These are phyloP conservation scores for Myiotriccus ornatus DNA, from an alignment of 2,797 vertebrate species.

Conservation along the genomic window DNA sequence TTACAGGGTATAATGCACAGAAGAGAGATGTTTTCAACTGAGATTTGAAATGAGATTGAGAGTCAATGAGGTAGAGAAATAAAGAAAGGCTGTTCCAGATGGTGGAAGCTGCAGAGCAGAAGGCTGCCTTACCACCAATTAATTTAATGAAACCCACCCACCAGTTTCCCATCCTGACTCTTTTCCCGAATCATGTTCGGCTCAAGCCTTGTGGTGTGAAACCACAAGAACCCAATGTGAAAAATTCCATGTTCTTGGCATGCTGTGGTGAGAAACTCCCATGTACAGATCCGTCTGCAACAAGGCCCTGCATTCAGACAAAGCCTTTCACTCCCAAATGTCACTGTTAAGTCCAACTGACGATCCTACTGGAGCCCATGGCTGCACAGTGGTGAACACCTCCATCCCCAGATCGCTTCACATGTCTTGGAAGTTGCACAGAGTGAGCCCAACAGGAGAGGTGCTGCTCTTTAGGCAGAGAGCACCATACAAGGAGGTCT, in stretches of 20 bases:
- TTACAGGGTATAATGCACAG: slow-evolving; percentile 11
- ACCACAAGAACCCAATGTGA: slow-evolving; percentile 13
- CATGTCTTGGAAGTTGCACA: accelerated
- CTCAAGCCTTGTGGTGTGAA: slow-evolving; percentile 16
- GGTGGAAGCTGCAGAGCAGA: slow-evolving; percentile 36
- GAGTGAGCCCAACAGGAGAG: background rate
- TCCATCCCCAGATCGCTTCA: accelerated
- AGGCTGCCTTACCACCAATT: slow-evolving; percentile 55
- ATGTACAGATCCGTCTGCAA: background rate
- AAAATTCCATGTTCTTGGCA: slow-evolving; percentile 1
- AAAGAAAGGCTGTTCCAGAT: slow-evolving; percentile 61
- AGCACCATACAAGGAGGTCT: background rate
- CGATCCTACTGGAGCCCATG: background rate
- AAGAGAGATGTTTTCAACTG: slow-evolving; percentile 55
- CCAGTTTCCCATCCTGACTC: slow-evolving; percentile 48
- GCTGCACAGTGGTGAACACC: background rate
- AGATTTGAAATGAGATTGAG: slow-evolving; percentile 62
- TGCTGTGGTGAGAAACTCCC: background rate
- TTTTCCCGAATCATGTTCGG: background rate
- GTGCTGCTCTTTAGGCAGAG: background rate
- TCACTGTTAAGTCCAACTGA: background rate
- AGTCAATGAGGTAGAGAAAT: slow-evolving; percentile 59
- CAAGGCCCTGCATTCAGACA: background rate
- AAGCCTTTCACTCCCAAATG: background rate
- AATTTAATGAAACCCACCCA: slow-evolving; percentile 53